phyloP scores from a whole-genome alignment of 2,888 invertebrate species.

The Pomacea canaliculata region DNA sequence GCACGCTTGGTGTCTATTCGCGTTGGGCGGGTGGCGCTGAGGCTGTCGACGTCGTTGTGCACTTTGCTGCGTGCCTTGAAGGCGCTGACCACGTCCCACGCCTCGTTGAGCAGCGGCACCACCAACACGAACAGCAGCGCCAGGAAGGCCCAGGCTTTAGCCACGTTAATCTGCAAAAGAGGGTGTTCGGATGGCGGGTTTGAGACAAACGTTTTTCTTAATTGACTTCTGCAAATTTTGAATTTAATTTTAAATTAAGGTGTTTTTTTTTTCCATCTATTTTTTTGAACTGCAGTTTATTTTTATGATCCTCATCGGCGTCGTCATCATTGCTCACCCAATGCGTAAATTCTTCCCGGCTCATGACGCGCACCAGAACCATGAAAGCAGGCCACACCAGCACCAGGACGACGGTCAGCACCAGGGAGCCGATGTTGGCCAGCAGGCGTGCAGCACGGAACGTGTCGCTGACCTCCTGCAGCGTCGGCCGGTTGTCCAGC shows the following conservation, averaged over 20 bases:
- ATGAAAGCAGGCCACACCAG: conserved; percentile 61
- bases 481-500: conserved; percentile 60
- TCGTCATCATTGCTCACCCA: conserved; percentile 53
- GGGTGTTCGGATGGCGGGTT: too few species aligned
- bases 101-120: conserved; percentile 58
- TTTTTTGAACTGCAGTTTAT: too few species aligned
- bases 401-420: conserved; percentile 49
- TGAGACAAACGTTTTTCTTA: too few species aligned
- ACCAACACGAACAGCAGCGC: conserved; percentile 62
- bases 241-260: too few species aligned
- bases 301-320: too few species aligned
- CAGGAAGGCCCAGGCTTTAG: conserved; percentile 58
- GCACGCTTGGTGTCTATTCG: background rate
- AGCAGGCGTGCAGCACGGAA: conserved; percentile 50
- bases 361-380: conserved; percentile 52
- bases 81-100: conserved; percentile 43
- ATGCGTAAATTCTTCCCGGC: conserved; percentile 41
- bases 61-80: conserved; percentile 31
- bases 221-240: too few species aligned
- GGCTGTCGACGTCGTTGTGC: conserved; percentile 1
- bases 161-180: conserved; percentile 51
- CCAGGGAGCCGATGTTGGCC: conserved; percentile 49
- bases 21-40: background rate
- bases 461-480: conserved; percentile 52
- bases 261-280: too few species aligned